Percentiles rank a stretch among this genome's conserved stretches.
phyloP scores from a whole-genome alignment of 2,797 vertebrate species.

The Oophaga sylvatica region DNA sequence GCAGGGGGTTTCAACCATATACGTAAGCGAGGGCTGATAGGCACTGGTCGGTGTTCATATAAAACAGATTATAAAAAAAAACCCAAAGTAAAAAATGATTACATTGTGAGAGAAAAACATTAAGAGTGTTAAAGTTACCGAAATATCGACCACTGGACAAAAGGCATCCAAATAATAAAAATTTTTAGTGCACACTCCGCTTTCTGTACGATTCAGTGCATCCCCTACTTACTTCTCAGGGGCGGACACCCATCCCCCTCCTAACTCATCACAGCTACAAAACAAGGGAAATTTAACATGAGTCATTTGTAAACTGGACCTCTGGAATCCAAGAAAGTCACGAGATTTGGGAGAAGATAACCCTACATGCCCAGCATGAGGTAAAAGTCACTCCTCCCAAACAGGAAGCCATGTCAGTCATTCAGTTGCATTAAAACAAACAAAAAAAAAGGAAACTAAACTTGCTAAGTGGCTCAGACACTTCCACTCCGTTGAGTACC shows the following conservation, averaged over 20 bases:
- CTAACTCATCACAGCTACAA: slow-evolving; percentile 5
- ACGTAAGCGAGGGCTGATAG: slow-evolving; percentile 23
- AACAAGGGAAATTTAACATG: not conserved
- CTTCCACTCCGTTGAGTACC: not conserved
- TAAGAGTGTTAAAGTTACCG: slow-evolving; percentile 24
- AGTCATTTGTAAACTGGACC: slow-evolving; percentile 40
- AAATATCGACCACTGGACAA: not conserved
- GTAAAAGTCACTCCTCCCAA: not conserved
- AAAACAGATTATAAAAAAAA: slow-evolving; percentile 22
- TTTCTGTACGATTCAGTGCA: slow-evolving; percentile 16
- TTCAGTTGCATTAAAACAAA: slow-evolving; percentile 16
- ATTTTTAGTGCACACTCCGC: not conserved
- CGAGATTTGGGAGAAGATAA: not conserved
- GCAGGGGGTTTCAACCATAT: not conserved
- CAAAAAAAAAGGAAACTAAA: not conserved
- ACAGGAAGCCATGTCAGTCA: slow-evolving; percentile 13
- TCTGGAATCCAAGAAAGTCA: slow-evolving; percentile 9
- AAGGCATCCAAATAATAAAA: not conserved
- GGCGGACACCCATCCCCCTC: not conserved
- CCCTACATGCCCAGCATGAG: slow-evolving; percentile 47
- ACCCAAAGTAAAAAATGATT: slow-evolving; percentile 22
- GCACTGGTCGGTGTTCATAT: slow-evolving; percentile 32
- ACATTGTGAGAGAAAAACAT: slow-evolving; percentile 12
- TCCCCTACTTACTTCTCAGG: not conserved
- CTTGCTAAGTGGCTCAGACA: slow-evolving; percentile 16